Base-by-base conservation (phyloP, 1,140 invertebrate genomes). In the Lepidurus arcticus region DNA sequence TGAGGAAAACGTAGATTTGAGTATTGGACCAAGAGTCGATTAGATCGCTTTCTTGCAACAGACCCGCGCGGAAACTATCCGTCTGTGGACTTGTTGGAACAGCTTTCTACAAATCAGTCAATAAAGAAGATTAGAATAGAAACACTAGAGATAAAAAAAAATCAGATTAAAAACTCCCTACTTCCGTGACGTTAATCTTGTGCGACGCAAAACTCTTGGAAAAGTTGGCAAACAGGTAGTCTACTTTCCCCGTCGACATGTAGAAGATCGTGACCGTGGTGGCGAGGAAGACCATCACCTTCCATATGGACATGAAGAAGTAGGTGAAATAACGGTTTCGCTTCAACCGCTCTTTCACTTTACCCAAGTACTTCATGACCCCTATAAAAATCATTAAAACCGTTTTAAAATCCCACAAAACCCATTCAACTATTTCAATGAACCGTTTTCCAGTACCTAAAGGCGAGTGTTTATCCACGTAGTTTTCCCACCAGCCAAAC, bases 401-500 rank as follows among this genome's bases (percentile, higher is more conserved):
- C 34, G 34, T 4, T 34, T 4, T 3, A 34, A 34, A 34, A 34
- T 34, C 34, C 34, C 2, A 0, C 34, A 34, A 34, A 34, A 34
- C 34, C 34, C 34, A 34, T 34, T 34, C 34, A 34, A 34, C 34
- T 34, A 34, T 34, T 34, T 34, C 34, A 34, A 4, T 34, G 34
- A 44, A 53, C 53, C 34, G 16, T 26, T 45, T 42, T n/a, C 34
- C 81, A 83, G 85, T 85, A 88, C 91, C 89, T 79, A 95, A 89
- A 0, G 92, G 90, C 80, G 93, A 95, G 77, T 92, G 89, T 80
- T 89, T 89, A 42, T 93, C 93, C 0, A 96, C 93, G 83, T 94
- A 98, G 86, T 98, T 98, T 86, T 98, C 96, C 96, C 96, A 98
- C 93, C 95, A 98, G 42, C 94, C 92, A 43, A 94, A 89, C 4